Conservation (phyloP, 2,797 vertebrate species). For the Molossus alvarezi region DNA sequence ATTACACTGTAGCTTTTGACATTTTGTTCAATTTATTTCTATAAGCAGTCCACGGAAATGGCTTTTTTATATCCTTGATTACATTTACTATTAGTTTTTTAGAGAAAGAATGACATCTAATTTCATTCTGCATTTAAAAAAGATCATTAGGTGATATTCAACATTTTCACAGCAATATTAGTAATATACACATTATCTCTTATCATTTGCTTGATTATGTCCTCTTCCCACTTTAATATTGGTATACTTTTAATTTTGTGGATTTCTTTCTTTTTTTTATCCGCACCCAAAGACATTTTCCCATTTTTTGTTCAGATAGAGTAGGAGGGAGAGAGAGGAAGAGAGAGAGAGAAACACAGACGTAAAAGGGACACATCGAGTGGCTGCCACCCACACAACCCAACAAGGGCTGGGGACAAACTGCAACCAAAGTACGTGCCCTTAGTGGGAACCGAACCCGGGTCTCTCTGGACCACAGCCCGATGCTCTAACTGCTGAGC, state of each 20-base stretch:
- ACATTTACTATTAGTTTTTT: background rate
- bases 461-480: no score
- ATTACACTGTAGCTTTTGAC: slow-evolving; percentile 18
- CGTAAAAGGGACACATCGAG: no score
- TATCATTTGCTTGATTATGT: background rate
- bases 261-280: slow-evolving; percentile 7
- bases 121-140: slow-evolving; percentile 14
- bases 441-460: no score
- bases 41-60: background rate
- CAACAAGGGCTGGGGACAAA: no score
- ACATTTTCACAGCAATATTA: slow-evolving; percentile 8
- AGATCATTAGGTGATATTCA: background rate
- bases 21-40: background rate
- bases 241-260: background rate
- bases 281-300: no score
- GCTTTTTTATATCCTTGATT: background rate
- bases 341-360: no score
- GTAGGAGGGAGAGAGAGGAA: no score
- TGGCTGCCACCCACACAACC: no score
- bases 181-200: background rate
- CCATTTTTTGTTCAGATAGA: no score
- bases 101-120: background rate
- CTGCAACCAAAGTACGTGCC: no score
- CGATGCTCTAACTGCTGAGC: no score
- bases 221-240: background rate